A percentile compares a stretch with the other conserved stretches of the same genome.
Evolutionary conservation across 2,888 invertebrate genomes (phyloP).

Genomic region (Melinaea marsaeus): DNA sequence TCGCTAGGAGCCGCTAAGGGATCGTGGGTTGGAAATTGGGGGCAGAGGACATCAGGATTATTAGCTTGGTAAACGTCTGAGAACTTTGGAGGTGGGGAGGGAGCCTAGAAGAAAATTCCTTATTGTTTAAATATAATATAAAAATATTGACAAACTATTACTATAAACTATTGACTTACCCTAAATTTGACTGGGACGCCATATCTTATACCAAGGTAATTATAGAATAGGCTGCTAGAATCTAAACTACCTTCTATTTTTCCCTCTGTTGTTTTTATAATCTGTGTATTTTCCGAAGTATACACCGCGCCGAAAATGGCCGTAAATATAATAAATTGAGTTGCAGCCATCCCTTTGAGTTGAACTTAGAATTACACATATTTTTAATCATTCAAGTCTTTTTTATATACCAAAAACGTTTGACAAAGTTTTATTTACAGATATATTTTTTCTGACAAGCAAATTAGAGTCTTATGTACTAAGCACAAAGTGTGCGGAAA

Average conservation of each 20-base stretch:
- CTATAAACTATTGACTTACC: conserved; percentile 45
- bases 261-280: conserved; percentile 59
- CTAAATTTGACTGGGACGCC: conserved; percentile 55
- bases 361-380: conserved; percentile 16
- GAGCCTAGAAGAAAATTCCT: conserved; percentile 48
- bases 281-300: conserved; percentile 44
- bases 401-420: conserved; percentile 21
- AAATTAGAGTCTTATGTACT: conserved; percentile 9
- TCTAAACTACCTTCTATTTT: conserved; percentile 60
- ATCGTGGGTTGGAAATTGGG: conserved; percentile 63
- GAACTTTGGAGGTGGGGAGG: conserved; percentile 51
- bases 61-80: conserved; percentile 60
- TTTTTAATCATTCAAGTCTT: not conserved
- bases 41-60: conserved; percentile 55
- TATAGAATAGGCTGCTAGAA: conserved; percentile 54
- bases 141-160: not conserved
- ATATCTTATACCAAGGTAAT: conserved; percentile 64
- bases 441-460: not conserved
- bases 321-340: conserved; percentile 38
- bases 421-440: conserved; percentile 7
- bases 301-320: conserved; percentile 37
- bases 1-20: conserved; percentile 62
- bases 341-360: conserved; percentile 23
- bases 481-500: not conserved
- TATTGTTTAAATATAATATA: not conserved